Evolutionary conservation across 2,113 vertebrate genomes (phyloP), one percentile per base, ranked within the genome.

Genomic region (Tetraodon nigroviridis): DNA sequence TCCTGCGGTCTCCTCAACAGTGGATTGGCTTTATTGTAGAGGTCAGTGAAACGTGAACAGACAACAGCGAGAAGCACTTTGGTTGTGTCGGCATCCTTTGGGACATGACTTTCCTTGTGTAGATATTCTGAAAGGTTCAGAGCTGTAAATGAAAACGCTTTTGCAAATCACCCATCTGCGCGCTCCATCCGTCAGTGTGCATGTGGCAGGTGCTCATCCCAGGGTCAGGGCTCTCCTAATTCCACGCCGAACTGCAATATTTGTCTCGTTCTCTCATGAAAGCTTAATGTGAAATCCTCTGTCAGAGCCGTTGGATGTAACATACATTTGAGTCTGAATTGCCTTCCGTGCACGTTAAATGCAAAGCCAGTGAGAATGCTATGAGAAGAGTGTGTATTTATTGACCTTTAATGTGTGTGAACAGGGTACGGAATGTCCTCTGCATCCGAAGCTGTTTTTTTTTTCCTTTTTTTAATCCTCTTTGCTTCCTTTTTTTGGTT

Each of bases 271-370:
- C 68, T 64, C 44, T 42, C 58, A 37, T 51, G 58, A 16, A 72
- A 80, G 67, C 67, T 73, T 47, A 55, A 51, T 32, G n/a, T 80
- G 70, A 78, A 61, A 71, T 76, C 65, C 71, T 60, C 78, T 61
- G 69, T 85, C 64, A 91, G 89, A 91, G 90, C 90, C 93, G 92
- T 93, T 92, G 93, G 93, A 93, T 94, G 93, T 94, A 93, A 89
- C 91, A 90, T 66, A 73, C 70, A 73, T 83, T 73, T 64, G 73
- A 76, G 72, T 79, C 76, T 60, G 67, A 87, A 83, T 82, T 64
- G 74, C 80, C 80, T 82, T 85, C 41, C 32, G 68, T 52, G 77
- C 86, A 86, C 80, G 81, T 64, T 69, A 67, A 81, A 86, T 86
- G 82, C 85, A 82, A 83, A 80, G 66, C 79, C 69, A 83, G 81